phyloP scores from a whole-genome alignment of 2,888 invertebrate genomes.

The Andrena hattorfiana region DNA sequence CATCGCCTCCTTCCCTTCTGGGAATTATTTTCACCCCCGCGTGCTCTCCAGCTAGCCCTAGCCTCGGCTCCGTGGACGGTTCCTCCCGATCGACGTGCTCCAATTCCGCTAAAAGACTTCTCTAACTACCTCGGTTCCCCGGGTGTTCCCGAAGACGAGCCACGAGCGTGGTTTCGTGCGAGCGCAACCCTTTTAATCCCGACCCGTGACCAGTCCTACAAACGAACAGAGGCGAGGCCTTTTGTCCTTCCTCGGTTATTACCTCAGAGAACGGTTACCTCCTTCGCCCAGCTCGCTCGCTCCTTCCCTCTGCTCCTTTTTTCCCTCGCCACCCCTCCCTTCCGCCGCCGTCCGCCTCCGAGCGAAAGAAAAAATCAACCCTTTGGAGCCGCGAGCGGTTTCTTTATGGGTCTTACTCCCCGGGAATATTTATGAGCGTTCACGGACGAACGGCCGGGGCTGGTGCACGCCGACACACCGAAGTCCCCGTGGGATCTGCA shows the following conservation, averaged over 20 bases:
- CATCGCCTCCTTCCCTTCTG: not conserved
- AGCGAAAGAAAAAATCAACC: conserved; percentile 81
- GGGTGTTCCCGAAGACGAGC: not conserved
- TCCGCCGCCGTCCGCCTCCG: conserved; percentile 45
- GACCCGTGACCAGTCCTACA: conserved; percentile 66
- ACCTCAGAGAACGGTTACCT: conserved; percentile 60
- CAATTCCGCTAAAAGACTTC: conserved; percentile 51
- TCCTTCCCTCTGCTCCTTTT: conserved; percentile 31
- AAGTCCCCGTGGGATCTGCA: conserved; percentile 11
- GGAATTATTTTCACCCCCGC: conserved; percentile 36
- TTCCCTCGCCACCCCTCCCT: not conserved
- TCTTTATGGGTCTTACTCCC: conserved; percentile 82
- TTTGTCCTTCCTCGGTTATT: conserved; percentile 75
- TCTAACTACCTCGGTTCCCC: not conserved
- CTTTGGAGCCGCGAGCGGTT: conserved; percentile 82
- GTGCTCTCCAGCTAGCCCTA: not conserved
- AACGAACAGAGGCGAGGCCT: conserved; percentile 73
- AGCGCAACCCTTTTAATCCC: conserved; percentile 73
- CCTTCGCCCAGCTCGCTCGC: conserved; percentile 62
- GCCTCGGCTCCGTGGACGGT: conserved; percentile 1
- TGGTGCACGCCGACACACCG: not conserved
- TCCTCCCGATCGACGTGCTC: conserved; percentile 41
- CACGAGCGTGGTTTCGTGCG: not conserved
- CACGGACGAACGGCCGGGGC: conserved; percentile 56
- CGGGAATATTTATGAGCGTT: conserved; percentile 83